Percentiles rank a stretch among this genome's conserved stretches.
Conservation (phyloP, 2,888 invertebrate genomes). For the Plutella xylostella region DNA sequence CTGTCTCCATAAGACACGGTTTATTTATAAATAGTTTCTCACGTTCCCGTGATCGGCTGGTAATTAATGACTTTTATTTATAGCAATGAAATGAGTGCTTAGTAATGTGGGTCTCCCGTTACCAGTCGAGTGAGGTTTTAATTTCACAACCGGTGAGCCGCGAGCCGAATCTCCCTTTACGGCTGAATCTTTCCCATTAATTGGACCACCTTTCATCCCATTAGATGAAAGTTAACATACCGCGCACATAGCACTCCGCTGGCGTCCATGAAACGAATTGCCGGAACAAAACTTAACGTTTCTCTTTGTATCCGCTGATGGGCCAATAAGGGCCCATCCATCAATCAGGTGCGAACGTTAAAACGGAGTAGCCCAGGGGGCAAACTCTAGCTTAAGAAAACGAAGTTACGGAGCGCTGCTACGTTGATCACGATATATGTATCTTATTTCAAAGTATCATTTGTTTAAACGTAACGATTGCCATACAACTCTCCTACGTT, state of each 20-base stretch:
- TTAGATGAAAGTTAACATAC: conserved; percentile 18
- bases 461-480: too few relatives aligned
- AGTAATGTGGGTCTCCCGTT: conserved; percentile 1
- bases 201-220: conserved; percentile 22
- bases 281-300: not conserved
- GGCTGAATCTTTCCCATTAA: conserved; percentile 29
- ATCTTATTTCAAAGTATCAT: too few relatives aligned
- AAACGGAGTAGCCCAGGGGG: too few relatives aligned
- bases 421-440: too few relatives aligned
- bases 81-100: conserved; percentile 1
- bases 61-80: not conserved
- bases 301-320: conserved; percentile 2
- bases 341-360: too few relatives aligned
- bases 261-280: conserved; percentile 1
- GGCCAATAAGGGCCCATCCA: too few relatives aligned
- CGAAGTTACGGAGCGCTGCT: too few relatives aligned
- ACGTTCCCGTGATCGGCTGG: too few relatives aligned
- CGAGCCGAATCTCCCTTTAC: conserved; percentile 17
- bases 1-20: not conserved
- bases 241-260: conserved; percentile 19
- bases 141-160: conserved; percentile 2
- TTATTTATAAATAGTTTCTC: not conserved
- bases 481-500: too few relatives aligned
- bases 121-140: not conserved
- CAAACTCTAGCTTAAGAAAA: too few relatives aligned